Evolutionary conservation across 2,113 vertebrate genomes (phyloP).

Genomic region (Cheirogaleus medius): DNA sequence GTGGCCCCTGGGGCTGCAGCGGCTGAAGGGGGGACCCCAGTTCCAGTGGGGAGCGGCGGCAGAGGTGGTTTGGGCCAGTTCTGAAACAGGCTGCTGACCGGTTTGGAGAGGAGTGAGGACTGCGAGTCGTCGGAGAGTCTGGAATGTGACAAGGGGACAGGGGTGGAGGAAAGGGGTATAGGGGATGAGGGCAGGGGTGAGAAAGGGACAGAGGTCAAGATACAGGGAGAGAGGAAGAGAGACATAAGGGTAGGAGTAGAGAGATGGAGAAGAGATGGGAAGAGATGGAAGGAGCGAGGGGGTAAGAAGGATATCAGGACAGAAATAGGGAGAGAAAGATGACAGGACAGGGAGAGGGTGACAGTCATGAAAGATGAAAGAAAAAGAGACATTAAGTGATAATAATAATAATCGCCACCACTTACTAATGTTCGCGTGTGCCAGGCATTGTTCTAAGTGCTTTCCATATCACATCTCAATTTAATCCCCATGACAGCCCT

Average conservation of each 20-base stretch:
- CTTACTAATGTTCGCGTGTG: constrained; percentile 72
- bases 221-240: neutral
- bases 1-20: constrained; percentile 80
- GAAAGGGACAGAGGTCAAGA: constrained; percentile 39
- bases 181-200: constrained; percentile 25
- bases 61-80: constrained; percentile 87
- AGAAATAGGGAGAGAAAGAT: constrained; percentile 42
- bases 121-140: constrained; percentile 92
- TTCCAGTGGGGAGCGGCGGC: constrained; percentile 83
- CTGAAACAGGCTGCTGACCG: constrained; percentile 84
- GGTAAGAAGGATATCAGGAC: constrained; percentile 29
- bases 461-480: constrained; percentile 18
- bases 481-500: constrained; percentile 59
- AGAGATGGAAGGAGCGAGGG: neutral
- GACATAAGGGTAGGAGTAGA: neutral
- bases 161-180: constrained; percentile 56
- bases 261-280: neutral
- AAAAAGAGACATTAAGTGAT: constrained; percentile 79
- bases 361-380: constrained; percentile 85
- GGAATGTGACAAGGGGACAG: constrained; percentile 69
- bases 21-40: constrained; percentile 80
- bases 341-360: constrained; percentile 73
- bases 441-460: constrained; percentile 68
- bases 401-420: constrained; percentile 65
- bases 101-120: constrained; percentile 89